phyloP scores from a whole-genome alignment of 2,888 invertebrate species.

The Eurytoma adleriae region DNA sequence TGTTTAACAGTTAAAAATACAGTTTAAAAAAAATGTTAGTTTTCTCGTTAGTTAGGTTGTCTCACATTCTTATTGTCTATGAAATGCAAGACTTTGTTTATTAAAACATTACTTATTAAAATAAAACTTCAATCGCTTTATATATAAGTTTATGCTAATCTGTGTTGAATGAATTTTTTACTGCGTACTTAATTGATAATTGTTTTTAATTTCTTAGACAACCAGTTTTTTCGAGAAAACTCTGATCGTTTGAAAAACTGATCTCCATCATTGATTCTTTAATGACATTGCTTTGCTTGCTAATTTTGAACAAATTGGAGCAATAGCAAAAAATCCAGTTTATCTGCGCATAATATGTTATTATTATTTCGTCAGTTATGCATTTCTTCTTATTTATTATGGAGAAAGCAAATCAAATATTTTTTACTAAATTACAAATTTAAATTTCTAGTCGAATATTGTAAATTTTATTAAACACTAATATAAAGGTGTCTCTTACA shows the following conservation, averaged over 20 bases:
- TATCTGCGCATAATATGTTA: constrained; percentile 49
- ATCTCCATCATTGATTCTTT: constrained; percentile 42
- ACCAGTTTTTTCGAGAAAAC: constrained; percentile 54
- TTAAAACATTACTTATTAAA: constrained; percentile 30
- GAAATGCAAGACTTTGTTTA: constrained; percentile 29
- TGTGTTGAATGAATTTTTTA: constrained; percentile 21
- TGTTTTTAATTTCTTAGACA: constrained; percentile 45
- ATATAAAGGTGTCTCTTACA: constrained; percentile 7
- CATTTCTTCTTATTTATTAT: constrained; percentile 32
- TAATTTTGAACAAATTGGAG: constrained; percentile 49
- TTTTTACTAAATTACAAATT: constrained; percentile 8
- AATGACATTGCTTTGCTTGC: constrained; percentile 39
- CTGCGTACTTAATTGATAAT: constrained; percentile 53
- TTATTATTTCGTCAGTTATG: constrained; percentile 10
- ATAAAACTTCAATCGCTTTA: too few species aligned
- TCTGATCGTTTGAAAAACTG: constrained; percentile 26
- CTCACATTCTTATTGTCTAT: constrained; percentile 34
- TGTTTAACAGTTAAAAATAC: constrained; percentile 62
- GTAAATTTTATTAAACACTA: constrained; percentile 25
- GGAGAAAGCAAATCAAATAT: constrained; percentile 4
- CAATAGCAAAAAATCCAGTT: constrained; percentile 34
- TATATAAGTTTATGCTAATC: constrained; percentile 31
- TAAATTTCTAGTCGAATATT: constrained; percentile 32
- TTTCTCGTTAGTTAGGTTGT: constrained; percentile 55
- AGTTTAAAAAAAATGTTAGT: constrained; percentile 38